Evolutionary conservation across 2,888 invertebrate species (phyloP), one percentile per base, ranked within the genome.

Genomic region (Auanema freiburgensis): DNA sequence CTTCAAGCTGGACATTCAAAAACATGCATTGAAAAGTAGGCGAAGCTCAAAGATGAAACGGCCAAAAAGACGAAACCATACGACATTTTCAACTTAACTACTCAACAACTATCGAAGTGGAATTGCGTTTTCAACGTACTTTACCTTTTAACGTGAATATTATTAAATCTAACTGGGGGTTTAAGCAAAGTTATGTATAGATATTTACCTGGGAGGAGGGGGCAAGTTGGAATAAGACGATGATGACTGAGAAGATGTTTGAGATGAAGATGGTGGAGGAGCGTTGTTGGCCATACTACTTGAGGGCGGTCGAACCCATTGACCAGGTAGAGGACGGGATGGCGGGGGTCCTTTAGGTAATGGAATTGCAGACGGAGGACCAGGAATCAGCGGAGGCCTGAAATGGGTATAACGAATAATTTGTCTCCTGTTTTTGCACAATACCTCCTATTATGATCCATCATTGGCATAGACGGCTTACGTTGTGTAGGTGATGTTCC

Each of bases 311-410:
- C 41, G 43, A 18, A 52, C 43, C 53, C 53, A 53, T 10, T 14
- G 18, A 21, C 59, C 49, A 11, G 12, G 12, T n/a, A 25, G 21
- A n/a, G n/a, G 43, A 12, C 41, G 12, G 10, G 14, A 18, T 1
- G 59, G 53, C n/a, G n/a, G 53, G 1, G 53, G 53, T 1, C 54
- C 54, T 33, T 53, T 53, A 14, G 53, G 60, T n/a, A 59, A 21
- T 4, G 59, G 59, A 51, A 59, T 59, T 2, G 33, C 23, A 3
- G 59, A 50, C 2, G 49, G 12, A 12, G 41, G 21, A 14, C 43
- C 24, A 3, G 52, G 16, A n/a, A 46, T 46, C 16, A 46, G 46
- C 3, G 46, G 46, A 21, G 46, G 16, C 6, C 21, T 46, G 16
- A 16, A 16, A 21, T 5, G 5, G 4, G 21, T 21, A 16, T 3